Conservation (phyloP, 2,113 vertebrate species). For the Reinhardtius hippoglossoides region DNA sequence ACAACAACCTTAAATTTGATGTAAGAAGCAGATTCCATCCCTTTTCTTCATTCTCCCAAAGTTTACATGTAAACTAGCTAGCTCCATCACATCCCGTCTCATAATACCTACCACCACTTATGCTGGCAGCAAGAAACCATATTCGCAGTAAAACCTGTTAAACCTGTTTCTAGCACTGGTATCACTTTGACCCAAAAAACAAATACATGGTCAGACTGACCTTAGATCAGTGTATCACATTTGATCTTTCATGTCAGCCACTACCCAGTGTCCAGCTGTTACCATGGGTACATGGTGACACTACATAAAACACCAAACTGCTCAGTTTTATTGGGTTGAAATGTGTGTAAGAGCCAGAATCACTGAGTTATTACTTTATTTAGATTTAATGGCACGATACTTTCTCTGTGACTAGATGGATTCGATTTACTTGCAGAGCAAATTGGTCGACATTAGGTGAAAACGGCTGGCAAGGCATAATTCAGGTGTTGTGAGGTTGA, state of each 20-base stretch:
- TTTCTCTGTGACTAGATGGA: background rate
- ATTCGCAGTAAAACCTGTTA: background rate
- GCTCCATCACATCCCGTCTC: no score
- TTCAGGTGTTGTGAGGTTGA: slow-evolving; percentile 20
- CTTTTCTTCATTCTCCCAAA: no score
- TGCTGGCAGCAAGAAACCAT: background rate
- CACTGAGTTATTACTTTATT: slow-evolving; percentile 5
- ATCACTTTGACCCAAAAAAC: no score
- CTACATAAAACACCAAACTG: no score
- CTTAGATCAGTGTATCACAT: no score
- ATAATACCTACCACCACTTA: background rate
- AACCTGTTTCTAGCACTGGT: background rate
- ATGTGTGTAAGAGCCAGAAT: background rate
- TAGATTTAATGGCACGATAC: background rate
- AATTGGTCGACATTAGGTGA: background rate
- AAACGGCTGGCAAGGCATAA: slow-evolving; percentile 6
- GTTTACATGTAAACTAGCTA: no score
- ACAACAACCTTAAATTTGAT: no score
- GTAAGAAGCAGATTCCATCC: no score
- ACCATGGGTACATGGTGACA: no score
- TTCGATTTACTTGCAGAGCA: background rate
- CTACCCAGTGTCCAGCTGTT: background rate
- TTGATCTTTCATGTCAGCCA: background rate
- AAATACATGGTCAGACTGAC: background rate
- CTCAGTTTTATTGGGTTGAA: background rate